phyloP scores from a whole-genome alignment of 2,888 invertebrate genomes.

The Nebria brevicollis region DNA sequence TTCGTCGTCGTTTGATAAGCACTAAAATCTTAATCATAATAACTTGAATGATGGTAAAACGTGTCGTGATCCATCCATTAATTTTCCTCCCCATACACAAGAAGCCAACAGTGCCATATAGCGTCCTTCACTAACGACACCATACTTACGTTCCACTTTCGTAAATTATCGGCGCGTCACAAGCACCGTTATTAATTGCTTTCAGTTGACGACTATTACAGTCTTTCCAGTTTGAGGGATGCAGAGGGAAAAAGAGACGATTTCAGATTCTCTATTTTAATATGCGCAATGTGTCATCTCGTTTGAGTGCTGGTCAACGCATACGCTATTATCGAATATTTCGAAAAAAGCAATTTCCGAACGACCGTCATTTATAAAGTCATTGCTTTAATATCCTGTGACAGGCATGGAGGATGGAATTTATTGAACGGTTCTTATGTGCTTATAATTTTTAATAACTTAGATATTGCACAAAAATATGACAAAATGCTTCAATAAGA shows the following conservation, averaged over 20 bases:
- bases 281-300: slow-evolving; percentile 34
- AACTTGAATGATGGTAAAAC: slow-evolving; percentile 41
- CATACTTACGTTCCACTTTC: slow-evolving; percentile 38
- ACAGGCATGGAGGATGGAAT: not conserved
- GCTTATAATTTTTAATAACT: not conserved
- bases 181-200: slow-evolving; percentile 40
- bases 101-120: not conserved
- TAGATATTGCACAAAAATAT: not conserved
- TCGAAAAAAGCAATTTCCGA: not conserved
- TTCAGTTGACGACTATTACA: slow-evolving; percentile 23
- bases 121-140: slow-evolving; percentile 28
- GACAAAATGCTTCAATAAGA: not conserved
- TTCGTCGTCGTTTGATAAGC: slow-evolving; percentile 15
- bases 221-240: not conserved
- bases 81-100: slow-evolving; percentile 18
- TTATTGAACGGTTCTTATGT: not conserved
- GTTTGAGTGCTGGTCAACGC: slow-evolving; percentile 17
- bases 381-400: slow-evolving; percentile 30
- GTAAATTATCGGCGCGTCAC: slow-evolving; percentile 41
- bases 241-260: not conserved
- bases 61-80: slow-evolving; percentile 39
- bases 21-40: slow-evolving; percentile 43
- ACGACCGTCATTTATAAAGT: slow-evolving; percentile 28
- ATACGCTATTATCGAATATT: not conserved
- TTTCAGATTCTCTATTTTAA: slow-evolving; percentile 5